Percentiles rank a stretch among this genome's conserved stretches.
Evolutionary conservation across 1,140 invertebrate genomes (phyloP).

Genomic region (Conopomorpha cramerella): DNA sequence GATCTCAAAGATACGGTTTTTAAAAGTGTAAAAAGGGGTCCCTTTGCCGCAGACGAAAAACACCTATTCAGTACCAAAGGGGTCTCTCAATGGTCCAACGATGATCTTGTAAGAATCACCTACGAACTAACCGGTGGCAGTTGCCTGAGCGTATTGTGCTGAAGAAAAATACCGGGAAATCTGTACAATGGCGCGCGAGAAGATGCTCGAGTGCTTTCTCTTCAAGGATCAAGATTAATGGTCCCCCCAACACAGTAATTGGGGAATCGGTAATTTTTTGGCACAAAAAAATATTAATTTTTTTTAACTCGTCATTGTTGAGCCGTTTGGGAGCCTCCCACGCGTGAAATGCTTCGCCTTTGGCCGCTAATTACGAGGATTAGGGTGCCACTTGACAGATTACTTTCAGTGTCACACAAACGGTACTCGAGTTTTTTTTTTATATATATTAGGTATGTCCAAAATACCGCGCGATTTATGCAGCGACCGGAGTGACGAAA

Average conservation of each 20-base stretch:
- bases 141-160: constrained; percentile 52
- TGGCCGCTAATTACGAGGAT: constrained; percentile 53
- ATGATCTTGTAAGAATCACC: constrained; percentile 31
- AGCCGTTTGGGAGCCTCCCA: constrained; percentile 18
- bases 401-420: constrained; percentile 27
- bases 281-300: constrained; percentile 53
- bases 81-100: constrained; percentile 40
- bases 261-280: no score
- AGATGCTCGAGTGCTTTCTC: constrained; percentile 10
- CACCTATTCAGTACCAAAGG: constrained; percentile 36
- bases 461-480: no score
- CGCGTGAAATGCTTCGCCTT: constrained; percentile 45
- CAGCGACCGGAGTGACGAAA: no score
- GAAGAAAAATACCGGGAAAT: constrained; percentile 49
- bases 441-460: no score
- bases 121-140: constrained; percentile 45
- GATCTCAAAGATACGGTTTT: constrained; percentile 34
- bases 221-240: constrained; percentile 51
- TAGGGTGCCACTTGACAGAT: constrained; percentile 46
- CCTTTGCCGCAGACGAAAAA: no score
- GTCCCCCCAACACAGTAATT: constrained; percentile 25
- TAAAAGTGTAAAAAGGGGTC: no score
- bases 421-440: no score
- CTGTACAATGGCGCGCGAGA: constrained; percentile 36
- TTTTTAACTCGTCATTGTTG: constrained; percentile 52